phyloP scores from a whole-genome alignment of 1,140 invertebrate genomes.

The Aphelinus certus region DNA sequence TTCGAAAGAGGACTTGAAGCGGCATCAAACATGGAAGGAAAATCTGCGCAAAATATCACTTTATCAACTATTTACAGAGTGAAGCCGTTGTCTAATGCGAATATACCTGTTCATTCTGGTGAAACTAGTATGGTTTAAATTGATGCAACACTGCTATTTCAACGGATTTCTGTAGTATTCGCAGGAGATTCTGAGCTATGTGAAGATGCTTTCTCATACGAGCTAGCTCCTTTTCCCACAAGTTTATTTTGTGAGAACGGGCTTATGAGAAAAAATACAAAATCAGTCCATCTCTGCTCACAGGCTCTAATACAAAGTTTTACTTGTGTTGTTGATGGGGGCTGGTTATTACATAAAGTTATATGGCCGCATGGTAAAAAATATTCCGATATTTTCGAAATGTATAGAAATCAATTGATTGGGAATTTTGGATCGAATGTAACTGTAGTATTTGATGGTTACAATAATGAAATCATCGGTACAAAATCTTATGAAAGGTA shows the following conservation, averaged over 20 bases:
- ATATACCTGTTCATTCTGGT: constrained; percentile 17
- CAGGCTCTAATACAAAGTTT: too few species aligned
- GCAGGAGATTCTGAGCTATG: constrained; percentile 45
- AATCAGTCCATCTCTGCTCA: too few species aligned
- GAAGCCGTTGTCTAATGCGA: too few species aligned
- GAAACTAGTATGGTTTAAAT: constrained; percentile 10
- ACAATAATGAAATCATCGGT: constrained; percentile 25
- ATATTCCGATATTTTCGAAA: constrained; percentile 39
- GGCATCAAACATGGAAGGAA: constrained; percentile 33
- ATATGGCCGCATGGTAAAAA: constrained; percentile 36
- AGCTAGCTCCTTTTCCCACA: constrained; percentile 48
- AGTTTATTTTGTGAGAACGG: too few species aligned
- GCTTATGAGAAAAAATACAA: too few species aligned
- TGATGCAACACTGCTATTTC: constrained; percentile 57
- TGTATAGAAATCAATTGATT: constrained; percentile 44
- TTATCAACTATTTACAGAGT: too few species aligned
- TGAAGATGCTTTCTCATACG: constrained; percentile 55
- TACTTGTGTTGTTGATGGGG: constrained; percentile 38
- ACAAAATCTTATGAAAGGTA: constrained; percentile 41
- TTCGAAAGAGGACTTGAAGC: constrained; percentile 10
- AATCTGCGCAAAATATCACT: constrained; percentile 27
- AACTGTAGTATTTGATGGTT: constrained; percentile 38
- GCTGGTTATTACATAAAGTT: constrained; percentile 36
- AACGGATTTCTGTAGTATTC: constrained; percentile 50
- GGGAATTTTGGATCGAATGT: constrained; percentile 23